These are phyloP conservation scores for Huso huso DNA, from an alignment of 2,797 vertebrate genomes.

Conservation along the genomic window DNA sequence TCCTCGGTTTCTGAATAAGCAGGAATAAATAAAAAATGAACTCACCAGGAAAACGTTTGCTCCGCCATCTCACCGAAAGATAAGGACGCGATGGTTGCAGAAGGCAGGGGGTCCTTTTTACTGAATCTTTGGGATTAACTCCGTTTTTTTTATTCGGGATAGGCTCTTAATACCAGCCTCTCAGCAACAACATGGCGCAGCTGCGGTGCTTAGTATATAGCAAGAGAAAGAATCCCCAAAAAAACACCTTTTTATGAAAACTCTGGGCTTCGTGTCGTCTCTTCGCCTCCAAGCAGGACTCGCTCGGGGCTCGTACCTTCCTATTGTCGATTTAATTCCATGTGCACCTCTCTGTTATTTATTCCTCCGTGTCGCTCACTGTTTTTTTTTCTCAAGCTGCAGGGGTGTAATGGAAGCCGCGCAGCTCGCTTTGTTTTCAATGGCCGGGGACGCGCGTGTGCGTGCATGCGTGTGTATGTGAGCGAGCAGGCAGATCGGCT, in stretches of 20 bases:
- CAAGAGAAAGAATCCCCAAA: too few relatives aligned
- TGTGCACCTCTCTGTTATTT: slow-evolving; percentile 32
- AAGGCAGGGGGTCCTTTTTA: slow-evolving; percentile 56
- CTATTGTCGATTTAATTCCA: slow-evolving; percentile 59
- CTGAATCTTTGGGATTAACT: slow-evolving; percentile 22
- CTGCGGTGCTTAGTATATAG: too few relatives aligned
- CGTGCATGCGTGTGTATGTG: slow-evolving; percentile 36
- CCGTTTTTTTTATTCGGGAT: slow-evolving; percentile 43
- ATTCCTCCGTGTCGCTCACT: slow-evolving; percentile 4
- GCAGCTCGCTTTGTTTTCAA: slow-evolving; percentile 71
- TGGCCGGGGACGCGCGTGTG: slow-evolving; percentile 51
- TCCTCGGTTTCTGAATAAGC: too few relatives aligned
- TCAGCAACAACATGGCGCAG: slow-evolving; percentile 61
- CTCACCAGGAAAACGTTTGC: slow-evolving; percentile 95
- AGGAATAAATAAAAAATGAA: slow-evolving; percentile 22
- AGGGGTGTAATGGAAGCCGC: slow-evolving; percentile 59
- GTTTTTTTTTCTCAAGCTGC: slow-evolving; percentile 38
- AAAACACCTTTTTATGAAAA: too few relatives aligned
- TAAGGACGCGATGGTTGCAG: slow-evolving; percentile 53
- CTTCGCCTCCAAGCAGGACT: slow-evolving; percentile 41
- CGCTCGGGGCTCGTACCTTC: slow-evolving; percentile 33
- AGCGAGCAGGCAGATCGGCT: slow-evolving; percentile 18
- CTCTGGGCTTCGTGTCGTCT: slow-evolving; percentile 36
- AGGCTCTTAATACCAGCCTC: slow-evolving; percentile 44
- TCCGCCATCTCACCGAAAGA: slow-evolving; percentile 87